Percentiles rank a stretch among this genome's conserved stretches.
Evolutionary conservation across 2,113 vertebrate genomes (phyloP).

Genomic region (Cinclus cinclus): DNA sequence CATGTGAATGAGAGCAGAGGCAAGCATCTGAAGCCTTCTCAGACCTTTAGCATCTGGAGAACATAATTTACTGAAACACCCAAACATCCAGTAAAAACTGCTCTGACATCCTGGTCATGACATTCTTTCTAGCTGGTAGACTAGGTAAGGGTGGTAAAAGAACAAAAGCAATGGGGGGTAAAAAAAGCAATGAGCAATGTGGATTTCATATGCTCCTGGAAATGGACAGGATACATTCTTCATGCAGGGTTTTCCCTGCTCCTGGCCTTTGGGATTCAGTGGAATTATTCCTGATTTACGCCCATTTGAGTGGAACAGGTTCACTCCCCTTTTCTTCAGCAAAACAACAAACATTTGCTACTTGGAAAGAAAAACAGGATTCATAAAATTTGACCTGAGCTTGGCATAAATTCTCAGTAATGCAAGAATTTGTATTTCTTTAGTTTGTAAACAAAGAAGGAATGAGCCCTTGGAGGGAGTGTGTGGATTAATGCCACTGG

Average conservation of each 20-base stretch:
- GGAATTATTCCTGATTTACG: neutral
- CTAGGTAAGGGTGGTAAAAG: neutral
- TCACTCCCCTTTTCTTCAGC: neutral
- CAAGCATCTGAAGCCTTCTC: neutral
- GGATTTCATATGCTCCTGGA: neutral
- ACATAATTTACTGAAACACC: neutral
- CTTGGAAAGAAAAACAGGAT: neutral
- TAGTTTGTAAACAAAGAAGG: neutral
- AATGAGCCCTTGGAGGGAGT: neutral
- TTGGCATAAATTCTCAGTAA: constrained; percentile 7
- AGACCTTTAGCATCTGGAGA: neutral
- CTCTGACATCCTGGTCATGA: neutral
- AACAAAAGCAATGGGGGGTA: neutral
- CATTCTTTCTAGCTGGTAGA: neutral
- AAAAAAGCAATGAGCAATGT: neutral
- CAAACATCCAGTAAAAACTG: neutral
- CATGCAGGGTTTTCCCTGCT: neutral
- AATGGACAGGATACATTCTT: neutral
- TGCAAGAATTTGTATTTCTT: neutral
- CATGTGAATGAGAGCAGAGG: neutral
- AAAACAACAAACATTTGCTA: constrained; percentile 35
- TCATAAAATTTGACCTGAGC: neutral
- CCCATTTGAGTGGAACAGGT: neutral
- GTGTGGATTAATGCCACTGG: neutral
- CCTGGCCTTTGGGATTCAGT: neutral